A percentile compares a stretch with the other conserved stretches of the same genome.
Conservation (phyloP, 1,140 invertebrate species). For the Lanistes nyassanus region DNA sequence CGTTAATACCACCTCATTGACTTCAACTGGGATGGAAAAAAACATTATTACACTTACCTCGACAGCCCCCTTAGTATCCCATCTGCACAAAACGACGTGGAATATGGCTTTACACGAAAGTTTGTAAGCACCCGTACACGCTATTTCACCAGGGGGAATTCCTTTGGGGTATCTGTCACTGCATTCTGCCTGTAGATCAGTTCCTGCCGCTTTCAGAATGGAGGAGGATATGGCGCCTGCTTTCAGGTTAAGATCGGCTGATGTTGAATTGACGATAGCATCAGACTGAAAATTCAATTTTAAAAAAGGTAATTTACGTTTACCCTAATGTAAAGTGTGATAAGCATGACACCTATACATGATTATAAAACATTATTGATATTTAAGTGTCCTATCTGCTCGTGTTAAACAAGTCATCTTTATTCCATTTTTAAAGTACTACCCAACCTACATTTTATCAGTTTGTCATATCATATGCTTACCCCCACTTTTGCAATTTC, state of each 20-base stretch:
- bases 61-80: neutral
- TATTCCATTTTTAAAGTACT: too few relatives aligned
- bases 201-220: conserved; percentile 31
- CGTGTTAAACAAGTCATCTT: too few relatives aligned
- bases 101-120: conserved; percentile 29
- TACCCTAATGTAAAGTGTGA: too few relatives aligned
- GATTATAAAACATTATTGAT: too few relatives aligned
- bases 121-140: conserved; percentile 22
- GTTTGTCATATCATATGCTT: neutral
- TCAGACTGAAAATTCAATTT: conserved; percentile 33
- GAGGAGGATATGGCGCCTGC: conserved; percentile 37
- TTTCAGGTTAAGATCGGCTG: conserved; percentile 28
- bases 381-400: too few relatives aligned
- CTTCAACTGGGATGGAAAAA: too few relatives aligned
- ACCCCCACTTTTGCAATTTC: neutral
- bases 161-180: conserved; percentile 29
- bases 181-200: conserved; percentile 32
- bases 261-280: conserved; percentile 41
- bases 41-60: too few relatives aligned
- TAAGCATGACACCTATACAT: too few relatives aligned
- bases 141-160: conserved; percentile 27
- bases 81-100: conserved; percentile 24
- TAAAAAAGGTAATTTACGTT: too few relatives aligned
- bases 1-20: too few relatives aligned
- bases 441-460: too few relatives aligned